A percentile compares a stretch with the other conserved stretches of the same genome.
Evolutionary conservation across 2,113 vertebrate genomes (phyloP).

Genomic region (Catharus fuscescens): DNA sequence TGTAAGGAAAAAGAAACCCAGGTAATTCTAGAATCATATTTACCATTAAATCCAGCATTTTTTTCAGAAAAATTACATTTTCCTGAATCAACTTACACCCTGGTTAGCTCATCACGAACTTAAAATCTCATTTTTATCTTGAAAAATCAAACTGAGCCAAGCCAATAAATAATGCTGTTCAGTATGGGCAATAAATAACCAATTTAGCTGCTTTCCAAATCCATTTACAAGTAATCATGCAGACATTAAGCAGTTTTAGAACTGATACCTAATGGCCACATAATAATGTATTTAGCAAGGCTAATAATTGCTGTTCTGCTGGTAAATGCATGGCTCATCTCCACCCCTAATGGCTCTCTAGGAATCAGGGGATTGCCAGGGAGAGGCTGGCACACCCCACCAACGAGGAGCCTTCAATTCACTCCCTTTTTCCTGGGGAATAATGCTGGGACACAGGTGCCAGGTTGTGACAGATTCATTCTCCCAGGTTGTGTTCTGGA

Average conservation of each 20-base stretch:
- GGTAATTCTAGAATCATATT: background rate
- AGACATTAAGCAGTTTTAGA: constrained; percentile 11
- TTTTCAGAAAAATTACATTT: background rate
- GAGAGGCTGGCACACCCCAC: background rate
- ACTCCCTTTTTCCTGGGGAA: background rate
- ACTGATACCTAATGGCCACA: constrained; percentile 13
- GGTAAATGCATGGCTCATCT: constrained; percentile 24
- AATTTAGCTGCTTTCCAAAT: constrained; percentile 28
- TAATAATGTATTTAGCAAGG: constrained; percentile 46
- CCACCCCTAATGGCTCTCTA: background rate
- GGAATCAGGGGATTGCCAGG: no score
- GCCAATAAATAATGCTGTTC: constrained; percentile 37
- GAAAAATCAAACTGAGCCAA: background rate
- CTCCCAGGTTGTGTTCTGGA: background rate
- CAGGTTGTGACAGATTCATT: background rate
- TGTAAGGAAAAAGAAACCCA: background rate
- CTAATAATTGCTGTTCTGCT: constrained; percentile 10
- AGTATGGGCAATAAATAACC: constrained; percentile 39
- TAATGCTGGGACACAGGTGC: background rate
- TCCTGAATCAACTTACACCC: background rate
- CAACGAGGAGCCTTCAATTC: background rate
- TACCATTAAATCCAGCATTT: background rate
- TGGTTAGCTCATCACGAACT: background rate
- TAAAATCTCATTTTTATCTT: background rate
- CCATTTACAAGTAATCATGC: constrained; percentile 25